Evolutionary conservation across 2,888 invertebrate species (phyloP).

Genomic region (Drosophila algonquin): DNA sequence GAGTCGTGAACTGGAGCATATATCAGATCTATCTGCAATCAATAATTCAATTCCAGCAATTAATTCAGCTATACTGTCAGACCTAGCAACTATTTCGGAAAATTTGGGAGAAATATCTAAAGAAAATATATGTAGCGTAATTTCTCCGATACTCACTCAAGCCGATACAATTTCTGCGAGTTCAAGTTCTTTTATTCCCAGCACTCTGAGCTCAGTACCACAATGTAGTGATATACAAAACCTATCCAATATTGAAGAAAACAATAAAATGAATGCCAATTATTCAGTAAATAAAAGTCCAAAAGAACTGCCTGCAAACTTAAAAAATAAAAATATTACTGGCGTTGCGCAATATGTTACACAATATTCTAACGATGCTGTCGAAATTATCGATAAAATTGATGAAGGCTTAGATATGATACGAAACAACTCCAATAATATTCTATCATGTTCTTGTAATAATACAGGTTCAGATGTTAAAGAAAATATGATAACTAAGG

Average conservation of each 20-base stretch:
- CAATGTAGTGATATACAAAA: conserved; percentile 83
- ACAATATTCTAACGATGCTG: conserved; percentile 85
- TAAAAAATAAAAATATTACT: conserved; percentile 64
- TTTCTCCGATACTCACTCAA: conserved; percentile 13
- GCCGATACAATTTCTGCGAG: conserved; percentile 15
- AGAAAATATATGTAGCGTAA: conserved; percentile 31
- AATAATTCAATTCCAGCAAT: conserved; percentile 89
- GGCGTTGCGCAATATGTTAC: conserved; percentile 74
- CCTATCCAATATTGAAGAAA: conserved; percentile 82
- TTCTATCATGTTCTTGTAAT: conserved; percentile 87
- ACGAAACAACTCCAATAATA: conserved; percentile 91
- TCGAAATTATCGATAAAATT: conserved; percentile 88
- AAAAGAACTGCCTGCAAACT: conserved; percentile 82
- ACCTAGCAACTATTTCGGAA: conserved; percentile 94
- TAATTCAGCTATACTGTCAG: conserved; percentile 85
- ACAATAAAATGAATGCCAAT: conserved; percentile 84
- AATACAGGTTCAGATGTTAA: conserved; percentile 5
- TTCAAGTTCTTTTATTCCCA: conserved; percentile 5
- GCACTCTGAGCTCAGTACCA: conserved; percentile 12
- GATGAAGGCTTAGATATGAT: conserved; percentile 89
- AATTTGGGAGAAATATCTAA: conserved; percentile 86
- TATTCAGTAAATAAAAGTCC: conserved; percentile 82
- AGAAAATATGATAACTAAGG: conserved; percentile 9
- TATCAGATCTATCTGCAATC: conserved; percentile 88
- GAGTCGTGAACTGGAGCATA: conserved; percentile 85